Conservation (phyloP, 2,888 invertebrate species). For the Trissolcus japonicus region DNA sequence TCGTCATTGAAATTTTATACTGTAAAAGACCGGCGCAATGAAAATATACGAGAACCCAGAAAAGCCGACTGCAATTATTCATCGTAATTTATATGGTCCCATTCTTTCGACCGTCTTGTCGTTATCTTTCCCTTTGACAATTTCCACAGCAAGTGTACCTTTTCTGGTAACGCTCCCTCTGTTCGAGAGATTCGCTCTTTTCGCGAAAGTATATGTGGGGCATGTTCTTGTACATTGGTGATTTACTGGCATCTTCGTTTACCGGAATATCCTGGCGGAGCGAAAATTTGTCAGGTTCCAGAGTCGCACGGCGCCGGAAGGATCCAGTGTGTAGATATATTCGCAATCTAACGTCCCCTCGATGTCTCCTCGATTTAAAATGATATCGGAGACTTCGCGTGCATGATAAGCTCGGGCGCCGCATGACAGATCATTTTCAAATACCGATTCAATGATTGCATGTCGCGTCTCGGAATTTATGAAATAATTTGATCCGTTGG, state of each 20-base stretch:
- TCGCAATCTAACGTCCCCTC: conserved; percentile 30
- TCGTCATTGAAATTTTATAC: conserved; percentile 16
- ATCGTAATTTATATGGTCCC: conserved; percentile 50
- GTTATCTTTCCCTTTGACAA: conserved; percentile 52
- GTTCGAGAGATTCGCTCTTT: conserved; percentile 52
- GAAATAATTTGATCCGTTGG: no score
- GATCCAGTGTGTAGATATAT: conserved; percentile 63
- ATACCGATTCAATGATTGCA: conserved; percentile 16
- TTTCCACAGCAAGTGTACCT: conserved; percentile 49
- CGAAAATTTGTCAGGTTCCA: conserved; percentile 67
- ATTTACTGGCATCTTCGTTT: conserved; percentile 66
- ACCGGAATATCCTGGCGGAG: conserved; percentile 50
- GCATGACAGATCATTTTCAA: conserved; percentile 20
- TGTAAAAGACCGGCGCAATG: conserved; percentile 39
- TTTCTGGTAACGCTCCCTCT: conserved; percentile 43
- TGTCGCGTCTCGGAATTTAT: background rate
- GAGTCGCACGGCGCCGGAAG: conserved; percentile 49
- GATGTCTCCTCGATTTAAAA: conserved; percentile 35
- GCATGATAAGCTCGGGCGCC: conserved; percentile 32
- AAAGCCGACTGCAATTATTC: conserved; percentile 27
- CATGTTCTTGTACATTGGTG: conserved; percentile 66
- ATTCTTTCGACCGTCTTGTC: conserved; percentile 47
- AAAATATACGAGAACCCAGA: conserved; percentile 10
- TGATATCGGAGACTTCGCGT: conserved; percentile 18
- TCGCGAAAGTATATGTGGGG: conserved; percentile 63